A percentile compares a stretch with the other conserved stretches of the same genome.
phyloP scores from a whole-genome alignment of 2,797 vertebrate species.

The Sebastes vulpes region DNA sequence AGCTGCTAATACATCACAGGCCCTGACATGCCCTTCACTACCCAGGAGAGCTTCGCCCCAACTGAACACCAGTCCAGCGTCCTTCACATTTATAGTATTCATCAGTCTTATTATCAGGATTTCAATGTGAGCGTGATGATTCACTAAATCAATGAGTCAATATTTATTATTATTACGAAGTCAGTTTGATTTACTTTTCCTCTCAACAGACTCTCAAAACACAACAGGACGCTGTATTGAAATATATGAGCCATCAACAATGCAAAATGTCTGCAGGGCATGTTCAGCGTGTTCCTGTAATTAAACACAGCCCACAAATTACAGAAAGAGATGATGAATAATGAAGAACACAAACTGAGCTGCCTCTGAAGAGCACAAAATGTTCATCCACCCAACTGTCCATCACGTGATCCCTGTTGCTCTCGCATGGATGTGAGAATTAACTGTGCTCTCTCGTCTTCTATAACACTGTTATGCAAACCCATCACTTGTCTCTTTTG shows the following conservation, averaged over 20 bases:
- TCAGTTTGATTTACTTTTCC: neutral
- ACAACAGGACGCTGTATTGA: neutral
- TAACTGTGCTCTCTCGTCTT: conserved; percentile 21
- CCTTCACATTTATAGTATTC: neutral
- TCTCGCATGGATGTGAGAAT: conserved; percentile 31
- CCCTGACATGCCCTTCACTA: conserved; percentile 50
- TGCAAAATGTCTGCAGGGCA: neutral
- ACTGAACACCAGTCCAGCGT: neutral
- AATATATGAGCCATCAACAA: neutral
- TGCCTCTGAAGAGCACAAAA: conserved; percentile 21
- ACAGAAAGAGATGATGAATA: neutral
- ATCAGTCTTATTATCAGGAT: conserved; percentile 2
- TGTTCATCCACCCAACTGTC: conserved; percentile 47
- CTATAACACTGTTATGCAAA: conserved; percentile 44
- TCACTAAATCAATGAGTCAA: neutral
- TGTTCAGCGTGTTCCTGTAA: neutral
- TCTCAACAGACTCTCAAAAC: neutral
- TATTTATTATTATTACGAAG: neutral
- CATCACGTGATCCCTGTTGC: conserved; percentile 34
- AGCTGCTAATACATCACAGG: conserved; percentile 40
- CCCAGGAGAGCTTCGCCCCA: conserved; percentile 21
- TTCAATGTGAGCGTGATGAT: neutral
- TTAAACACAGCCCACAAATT: neutral
- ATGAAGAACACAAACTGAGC: conserved; percentile 17
- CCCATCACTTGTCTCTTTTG: conserved; percentile 13